Base-by-base conservation (phyloP, 2,888 invertebrate genomes). In the Tillus elongatus region DNA sequence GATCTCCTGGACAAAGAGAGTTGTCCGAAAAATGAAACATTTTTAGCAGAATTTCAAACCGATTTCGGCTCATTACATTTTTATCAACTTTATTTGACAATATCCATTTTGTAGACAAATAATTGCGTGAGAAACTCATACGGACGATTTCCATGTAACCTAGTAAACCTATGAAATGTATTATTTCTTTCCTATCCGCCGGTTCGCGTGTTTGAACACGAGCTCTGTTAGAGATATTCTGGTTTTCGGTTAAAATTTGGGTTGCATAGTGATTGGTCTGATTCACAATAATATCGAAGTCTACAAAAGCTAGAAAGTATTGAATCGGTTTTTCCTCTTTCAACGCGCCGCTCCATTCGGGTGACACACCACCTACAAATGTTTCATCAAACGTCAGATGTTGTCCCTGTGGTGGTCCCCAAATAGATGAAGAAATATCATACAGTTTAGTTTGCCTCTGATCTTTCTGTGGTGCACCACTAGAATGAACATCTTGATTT, bases 381-480 rank as follows among this genome's bases (percentile, higher is more conserved):
- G 32, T 37, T 19, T 37, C 33, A 9, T 37, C 37, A 33, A 37
- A 34, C 8, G 14, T 12, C 26, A 11, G 24, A 11, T 33, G 30
- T 15, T 32, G 26, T 39, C 39, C 3, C 24, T 8, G n/a, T 8
- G 24, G 24, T 19, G 41, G 36, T 9, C 37, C 35, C 36, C 42
- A 44, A 29, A 44, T 34, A 33, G 42, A 39, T 35, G 24, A 15
- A 15, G 42, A 26, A 30, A 44, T 30, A 37, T 42, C 34, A 38
- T 33, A 30, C 24, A 39, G 35, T 35, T 19, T 30, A 30, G 26
- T 26, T 13, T n/a, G n/a, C n/a, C n/a, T n/a, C n/a, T n/a, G n/a
- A n/a, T n/a, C n/a, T n/a, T n/a, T n/a, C n/a, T n/a, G n/a, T n/a
- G n/a, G n/a, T n/a, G n/a, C n/a, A n/a, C n/a, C n/a, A n/a, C n/a